Evolutionary conservation across 2,113 vertebrate genomes (phyloP), one percentile per base, ranked within the genome.

Genomic region (Rissa tridactyla): DNA sequence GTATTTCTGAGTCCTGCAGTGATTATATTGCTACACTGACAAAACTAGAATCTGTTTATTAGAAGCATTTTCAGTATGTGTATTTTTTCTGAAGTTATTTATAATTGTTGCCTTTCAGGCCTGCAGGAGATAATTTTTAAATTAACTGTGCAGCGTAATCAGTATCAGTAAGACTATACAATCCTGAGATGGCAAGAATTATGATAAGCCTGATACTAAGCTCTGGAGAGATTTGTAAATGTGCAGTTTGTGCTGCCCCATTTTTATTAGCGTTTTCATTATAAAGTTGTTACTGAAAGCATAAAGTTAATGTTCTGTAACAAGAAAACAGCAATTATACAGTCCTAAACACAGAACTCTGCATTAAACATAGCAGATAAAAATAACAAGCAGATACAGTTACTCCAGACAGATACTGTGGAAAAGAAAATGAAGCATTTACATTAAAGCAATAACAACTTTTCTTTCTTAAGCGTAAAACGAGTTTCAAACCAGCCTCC

Each of bases 181-280:
- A 34, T 49, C 55, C 88, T 84, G 86, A 82, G 77, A 88, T 89
- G 90, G 82, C 86, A 94, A 88, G 95, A 96, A 92, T 94, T 93
- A 88, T 76, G 83, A 64, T 90, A 94, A 90, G 57, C 83, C 65
- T 92, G 49, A 54, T 26, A 57, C 51, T 95, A 93, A 95, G 92
- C 77, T 90, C 80, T 93, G 52, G 60, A 94, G 85, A 95, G 62
- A 92, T 90, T 86, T 95, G 51, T 92, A 94, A 83, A n/a, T 79
- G 34, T 73, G 64, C 46, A 52, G 77, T 86, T 92, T 92, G 80
- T 77, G 47, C 14, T 81, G 83, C 26, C 72, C 61, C 49, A 29
- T 88, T 95, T 96, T 90, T 96, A 94, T 95, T 91, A 96, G 88
- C 82, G 52, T 92, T 96, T 96, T 92, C 92, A 96, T 96, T 94